These are phyloP conservation scores for Scolopax rusticola DNA, from an alignment of 2,797 vertebrate species.

Conservation along the genomic window DNA sequence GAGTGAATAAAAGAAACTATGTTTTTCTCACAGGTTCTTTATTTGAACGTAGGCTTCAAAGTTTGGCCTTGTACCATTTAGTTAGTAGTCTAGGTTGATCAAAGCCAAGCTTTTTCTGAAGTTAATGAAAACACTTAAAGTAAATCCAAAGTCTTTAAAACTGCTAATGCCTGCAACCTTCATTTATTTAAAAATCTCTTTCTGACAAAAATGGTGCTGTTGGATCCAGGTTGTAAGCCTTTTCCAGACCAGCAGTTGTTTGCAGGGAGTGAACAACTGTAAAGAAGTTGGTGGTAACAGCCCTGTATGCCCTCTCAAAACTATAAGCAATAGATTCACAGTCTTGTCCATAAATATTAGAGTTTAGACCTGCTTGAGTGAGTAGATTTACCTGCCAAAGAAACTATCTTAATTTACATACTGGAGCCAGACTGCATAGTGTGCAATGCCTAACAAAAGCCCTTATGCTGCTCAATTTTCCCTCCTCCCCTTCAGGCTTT, in stretches of 20 bases:
- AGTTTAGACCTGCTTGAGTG: background rate
- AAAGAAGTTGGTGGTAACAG: background rate
- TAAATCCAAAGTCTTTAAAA: background rate
- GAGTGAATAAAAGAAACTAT: background rate
- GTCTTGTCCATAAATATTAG: background rate
- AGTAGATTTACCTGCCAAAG: background rate
- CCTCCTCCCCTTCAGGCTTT: background rate
- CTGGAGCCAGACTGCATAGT: background rate
- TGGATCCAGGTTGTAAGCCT: background rate
- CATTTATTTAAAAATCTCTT: background rate
- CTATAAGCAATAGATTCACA: background rate
- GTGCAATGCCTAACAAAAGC: background rate
- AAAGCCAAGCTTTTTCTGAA: background rate
- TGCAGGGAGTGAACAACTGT: background rate
- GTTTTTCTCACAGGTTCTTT: background rate
- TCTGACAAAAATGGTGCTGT: background rate
- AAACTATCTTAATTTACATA: background rate
- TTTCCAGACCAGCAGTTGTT: background rate
- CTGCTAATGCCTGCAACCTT: background rate
- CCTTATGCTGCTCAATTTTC: background rate
- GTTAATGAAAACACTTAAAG: background rate
- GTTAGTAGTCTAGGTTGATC: background rate
- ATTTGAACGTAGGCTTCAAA: background rate
- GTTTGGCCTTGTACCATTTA: background rate
- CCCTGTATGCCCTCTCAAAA: background rate